Evolutionary conservation across 1,140 invertebrate genomes (phyloP).

Genomic region (Habropoda laboriosa): DNA sequence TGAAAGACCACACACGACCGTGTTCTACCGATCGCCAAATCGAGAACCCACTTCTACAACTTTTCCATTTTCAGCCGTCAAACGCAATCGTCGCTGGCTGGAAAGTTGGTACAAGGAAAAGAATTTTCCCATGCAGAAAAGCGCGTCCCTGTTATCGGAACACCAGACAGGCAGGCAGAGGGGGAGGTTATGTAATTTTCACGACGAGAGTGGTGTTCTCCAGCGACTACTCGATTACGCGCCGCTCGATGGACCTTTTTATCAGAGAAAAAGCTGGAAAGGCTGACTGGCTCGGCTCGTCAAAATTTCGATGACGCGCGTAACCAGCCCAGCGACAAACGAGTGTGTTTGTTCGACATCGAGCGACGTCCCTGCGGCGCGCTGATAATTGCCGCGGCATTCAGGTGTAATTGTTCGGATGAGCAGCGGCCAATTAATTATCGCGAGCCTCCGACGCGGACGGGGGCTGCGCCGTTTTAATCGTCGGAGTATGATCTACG

Average conservation of each 20-base stretch:
- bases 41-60: not conserved
- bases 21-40: not conserved
- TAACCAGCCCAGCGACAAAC: slow-evolving; percentile 27
- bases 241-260: slow-evolving; percentile 40
- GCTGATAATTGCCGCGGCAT: slow-evolving; percentile 59
- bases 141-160: not conserved
- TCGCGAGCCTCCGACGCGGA: slow-evolving; percentile 23
- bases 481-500: slow-evolving; percentile 42
- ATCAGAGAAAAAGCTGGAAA: not conserved
- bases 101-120: too few species aligned
- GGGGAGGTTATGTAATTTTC: slow-evolving; percentile 15
- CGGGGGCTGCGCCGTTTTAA: slow-evolving; percentile 31
- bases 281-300: not conserved
- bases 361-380: slow-evolving; percentile 1
- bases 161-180: too few species aligned
- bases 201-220: not conserved
- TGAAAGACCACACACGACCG: not conserved
- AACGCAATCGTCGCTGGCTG: slow-evolving; percentile 9
- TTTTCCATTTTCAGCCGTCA: slow-evolving; percentile 42
- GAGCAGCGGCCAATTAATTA: slow-evolving; percentile 48
- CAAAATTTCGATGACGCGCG: slow-evolving; percentile 47
- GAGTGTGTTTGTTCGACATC: slow-evolving; percentile 29
- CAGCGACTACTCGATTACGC: not conserved
- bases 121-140: slow-evolving; percentile 12
- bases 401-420: slow-evolving; percentile 63